Base-by-base conservation (phyloP, 2,797 vertebrate species). In the Anolis apletophallus region DNA sequence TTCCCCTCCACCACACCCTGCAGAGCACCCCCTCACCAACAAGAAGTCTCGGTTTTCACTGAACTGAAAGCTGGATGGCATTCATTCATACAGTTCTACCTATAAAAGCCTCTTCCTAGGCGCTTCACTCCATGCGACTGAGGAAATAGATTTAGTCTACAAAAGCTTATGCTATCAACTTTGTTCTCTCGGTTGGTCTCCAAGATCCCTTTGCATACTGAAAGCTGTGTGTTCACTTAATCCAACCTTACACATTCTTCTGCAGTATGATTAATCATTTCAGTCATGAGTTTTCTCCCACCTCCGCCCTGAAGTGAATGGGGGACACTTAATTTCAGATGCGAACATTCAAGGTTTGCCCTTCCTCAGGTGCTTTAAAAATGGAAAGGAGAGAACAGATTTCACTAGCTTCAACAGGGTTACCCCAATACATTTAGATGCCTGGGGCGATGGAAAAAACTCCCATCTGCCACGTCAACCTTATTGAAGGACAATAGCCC, bases 181-280 rank as follows among this genome's bases (percentile, higher is more conserved):
- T 46, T 46, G 46, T 46, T 46, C 3, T 46, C 46, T 46, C 46
- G 46, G 46, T 46, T 46, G 46, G 46, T 46, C 46, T 46, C 46
- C 46, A 46, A 46, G 46, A 46, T 46, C 46, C 46, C 46, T 46
- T 46, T 46, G 46, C 46, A 46, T 46, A 46, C 5, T 46, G 46
- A 46, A 88, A 91, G 91, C 26, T 91, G 88, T 83, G 19, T 34
- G 86, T 92, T 93, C 91, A 57, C 52, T 91, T 87, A 93, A 93
- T 88, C 87, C 90, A 82, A 87, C 89, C 90, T 91, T 92, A 89
- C 88, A 94, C 93, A 90, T 88, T 61, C 94, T 92, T 94, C 90
- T 90, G 83, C 94, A 94, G 93, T 88, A 93, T 92, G 93, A 96
- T 90, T 79, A 61, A 75, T 88, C 91, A 77, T 91, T 94, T 50